Conservation (phyloP, 2,888 invertebrate genomes). For the Lasioglossum oenotherae region DNA sequence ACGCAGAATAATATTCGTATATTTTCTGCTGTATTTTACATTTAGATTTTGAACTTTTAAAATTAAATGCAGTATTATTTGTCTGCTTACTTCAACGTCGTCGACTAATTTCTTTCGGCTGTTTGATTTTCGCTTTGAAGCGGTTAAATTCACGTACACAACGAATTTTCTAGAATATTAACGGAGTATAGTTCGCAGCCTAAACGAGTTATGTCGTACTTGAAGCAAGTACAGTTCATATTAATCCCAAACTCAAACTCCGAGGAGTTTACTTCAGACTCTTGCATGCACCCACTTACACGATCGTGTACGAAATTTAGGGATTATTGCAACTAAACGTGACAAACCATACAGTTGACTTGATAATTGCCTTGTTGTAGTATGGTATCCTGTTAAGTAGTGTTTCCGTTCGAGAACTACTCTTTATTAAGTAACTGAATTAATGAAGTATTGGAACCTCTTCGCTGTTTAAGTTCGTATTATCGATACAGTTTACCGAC, state of each 20-base stretch:
- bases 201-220: constrained; percentile 28
- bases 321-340: constrained; percentile 25
- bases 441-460: background rate
- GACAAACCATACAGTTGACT: constrained; percentile 17
- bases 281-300: constrained; percentile 28
- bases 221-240: constrained; percentile 31
- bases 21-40: too few relatives aligned
- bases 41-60: too few relatives aligned
- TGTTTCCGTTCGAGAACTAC: background rate
- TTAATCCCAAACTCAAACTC: constrained; percentile 47
- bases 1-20: too few relatives aligned
- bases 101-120: background rate
- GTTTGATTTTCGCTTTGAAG: background rate
- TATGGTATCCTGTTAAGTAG: background rate
- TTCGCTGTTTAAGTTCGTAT: background rate
- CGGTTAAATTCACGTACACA: constrained; percentile 8
- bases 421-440: background rate
- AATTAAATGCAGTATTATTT: background rate
- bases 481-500: background rate
- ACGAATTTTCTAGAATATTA: constrained; percentile 26
- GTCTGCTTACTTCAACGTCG: background rate
- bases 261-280: constrained; percentile 35
- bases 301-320: constrained; percentile 29
- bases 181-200: constrained; percentile 9
- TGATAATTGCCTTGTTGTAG: background rate